Conservation (phyloP, 1,140 invertebrate genomes). For the Eriocheir sinensis region DNA sequence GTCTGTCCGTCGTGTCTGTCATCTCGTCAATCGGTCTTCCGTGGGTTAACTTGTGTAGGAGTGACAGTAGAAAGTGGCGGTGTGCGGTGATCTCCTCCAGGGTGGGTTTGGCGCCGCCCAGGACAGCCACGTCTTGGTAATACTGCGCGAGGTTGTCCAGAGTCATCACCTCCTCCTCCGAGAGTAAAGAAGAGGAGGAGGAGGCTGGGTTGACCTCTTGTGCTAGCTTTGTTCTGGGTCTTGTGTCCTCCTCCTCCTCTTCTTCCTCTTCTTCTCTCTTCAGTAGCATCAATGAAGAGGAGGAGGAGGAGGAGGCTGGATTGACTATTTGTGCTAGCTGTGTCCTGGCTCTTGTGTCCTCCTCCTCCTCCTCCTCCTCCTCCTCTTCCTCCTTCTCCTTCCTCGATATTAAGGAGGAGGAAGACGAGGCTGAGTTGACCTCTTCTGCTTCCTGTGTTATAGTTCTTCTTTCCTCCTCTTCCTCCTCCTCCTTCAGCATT, state of each 20-base stretch:
- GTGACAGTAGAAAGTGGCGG: slow-evolving; percentile 54
- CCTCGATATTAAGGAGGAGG: no score
- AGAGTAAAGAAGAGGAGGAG: not conserved
- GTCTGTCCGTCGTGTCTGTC: not conserved
- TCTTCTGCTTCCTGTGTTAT: no score
- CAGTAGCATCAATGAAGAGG: no score
- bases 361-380: no score
- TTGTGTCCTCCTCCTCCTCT: no score
- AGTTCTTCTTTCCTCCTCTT: not conserved
- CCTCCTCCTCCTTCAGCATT: no score
- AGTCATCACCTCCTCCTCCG: slow-evolving; percentile 25
- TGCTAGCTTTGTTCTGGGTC: not conserved
- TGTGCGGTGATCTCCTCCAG: slow-evolving; percentile 41
- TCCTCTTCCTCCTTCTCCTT: not conserved
- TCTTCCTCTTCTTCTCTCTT: no score
- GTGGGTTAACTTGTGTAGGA: slow-evolving; percentile 45
- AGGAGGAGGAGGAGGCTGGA: not conserved
- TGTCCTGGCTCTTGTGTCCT: no score
- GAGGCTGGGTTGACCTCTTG: not conserved
- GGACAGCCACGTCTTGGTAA: slow-evolving; percentile 18
- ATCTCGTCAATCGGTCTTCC: not conserved
- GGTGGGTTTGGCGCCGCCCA: not conserved
- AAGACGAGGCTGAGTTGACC: no score
- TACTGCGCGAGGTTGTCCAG: slow-evolving; percentile 44
- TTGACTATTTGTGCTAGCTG: not conserved